These are phyloP conservation scores for Syncerus caffer DNA, from an alignment of 2,797 vertebrate species.

Conservation along the genomic window DNA sequence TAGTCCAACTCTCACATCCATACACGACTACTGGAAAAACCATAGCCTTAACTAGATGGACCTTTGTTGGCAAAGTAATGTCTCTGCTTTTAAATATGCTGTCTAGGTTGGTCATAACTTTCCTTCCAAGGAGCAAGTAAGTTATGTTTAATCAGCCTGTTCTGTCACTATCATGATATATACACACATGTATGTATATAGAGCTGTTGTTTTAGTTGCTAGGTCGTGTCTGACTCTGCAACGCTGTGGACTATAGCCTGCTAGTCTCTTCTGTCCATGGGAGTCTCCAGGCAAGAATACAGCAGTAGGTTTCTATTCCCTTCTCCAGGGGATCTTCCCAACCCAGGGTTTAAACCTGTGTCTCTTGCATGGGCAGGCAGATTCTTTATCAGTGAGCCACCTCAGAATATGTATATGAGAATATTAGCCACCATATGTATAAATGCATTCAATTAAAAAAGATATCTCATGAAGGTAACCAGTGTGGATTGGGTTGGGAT, in stretches of 20 bases:
- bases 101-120: not conserved
- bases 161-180: not conserved
- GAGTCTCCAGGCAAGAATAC: not conserved
- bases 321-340: not conserved
- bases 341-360: not conserved
- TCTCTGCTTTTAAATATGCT: not conserved
- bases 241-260: not conserved
- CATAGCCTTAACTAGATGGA: not conserved
- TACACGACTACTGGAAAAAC: not conserved
- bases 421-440: not conserved
- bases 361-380: not conserved
- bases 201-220: not conserved
- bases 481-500: not conserved
- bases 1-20: not conserved
- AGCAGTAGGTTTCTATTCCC: not conserved
- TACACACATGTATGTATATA: not conserved
- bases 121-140: not conserved
- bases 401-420: not conserved
- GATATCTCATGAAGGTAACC: not conserved
- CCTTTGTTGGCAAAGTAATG: not conserved
- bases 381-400: not conserved
- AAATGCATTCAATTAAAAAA: constrained; percentile 8
- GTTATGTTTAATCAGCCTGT: not conserved
- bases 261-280: not conserved
- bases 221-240: fast-evolving